phyloP scores from a whole-genome alignment of 2,797 vertebrate genomes.

The Pagetopsis macropterus region DNA sequence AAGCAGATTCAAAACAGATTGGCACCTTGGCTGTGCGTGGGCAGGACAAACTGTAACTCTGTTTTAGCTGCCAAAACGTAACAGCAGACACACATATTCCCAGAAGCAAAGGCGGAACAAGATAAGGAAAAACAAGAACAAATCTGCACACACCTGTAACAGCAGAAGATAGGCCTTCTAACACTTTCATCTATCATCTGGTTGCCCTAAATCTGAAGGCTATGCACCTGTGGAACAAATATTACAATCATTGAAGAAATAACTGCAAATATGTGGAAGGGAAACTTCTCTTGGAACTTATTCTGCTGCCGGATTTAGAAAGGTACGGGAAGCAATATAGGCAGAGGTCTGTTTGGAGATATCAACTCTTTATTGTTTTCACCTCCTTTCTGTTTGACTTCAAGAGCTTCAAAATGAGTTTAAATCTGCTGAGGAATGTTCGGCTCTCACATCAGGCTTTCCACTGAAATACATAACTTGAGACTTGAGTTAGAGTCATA shows the following conservation, averaged over 20 bases:
- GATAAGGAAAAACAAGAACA: background rate
- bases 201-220: constrained; percentile 10
- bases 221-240: constrained; percentile 21
- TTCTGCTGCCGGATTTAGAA: constrained; percentile 18
- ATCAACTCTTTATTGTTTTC: constrained; percentile 13
- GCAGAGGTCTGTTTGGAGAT: background rate
- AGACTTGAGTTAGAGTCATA: background rate
- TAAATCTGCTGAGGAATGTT: background rate
- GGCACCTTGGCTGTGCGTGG: constrained; percentile 7
- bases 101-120: background rate
- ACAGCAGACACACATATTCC: constrained; percentile 1
- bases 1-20: constrained; percentile 21
- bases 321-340: background rate
- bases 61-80: constrained; percentile 7
- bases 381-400: background rate
- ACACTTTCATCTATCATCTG: constrained; percentile 36
- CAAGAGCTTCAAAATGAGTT: background rate
- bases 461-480: background rate
- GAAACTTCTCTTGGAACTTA: constrained; percentile 7
- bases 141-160: background rate
- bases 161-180: constrained; percentile 7
- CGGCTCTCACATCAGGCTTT: background rate
- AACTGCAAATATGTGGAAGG: constrained; percentile 3
- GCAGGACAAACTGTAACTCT: constrained; percentile 24
- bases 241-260: constrained; percentile 12